Percentiles rank a stretch among this genome's conserved stretches.
Conservation (phyloP, 2,113 vertebrate species). For the Fukomys damarensis region DNA sequence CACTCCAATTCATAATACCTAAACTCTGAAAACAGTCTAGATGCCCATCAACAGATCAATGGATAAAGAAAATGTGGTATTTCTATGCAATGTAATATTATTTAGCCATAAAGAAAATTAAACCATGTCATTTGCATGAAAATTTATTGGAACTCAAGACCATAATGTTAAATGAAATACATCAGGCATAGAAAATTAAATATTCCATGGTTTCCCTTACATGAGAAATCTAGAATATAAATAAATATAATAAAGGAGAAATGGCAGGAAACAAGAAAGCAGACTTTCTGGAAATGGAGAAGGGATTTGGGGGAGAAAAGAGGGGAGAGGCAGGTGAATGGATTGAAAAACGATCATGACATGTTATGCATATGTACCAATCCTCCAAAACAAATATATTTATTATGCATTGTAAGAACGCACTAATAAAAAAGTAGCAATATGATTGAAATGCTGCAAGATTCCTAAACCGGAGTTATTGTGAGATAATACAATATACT, state of each 20-base stretch:
- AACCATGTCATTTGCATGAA: neutral
- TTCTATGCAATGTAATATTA: neutral
- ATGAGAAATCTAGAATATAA: neutral
- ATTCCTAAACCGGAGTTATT: neutral
- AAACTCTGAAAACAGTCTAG: neutral
- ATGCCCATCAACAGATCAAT: neutral
- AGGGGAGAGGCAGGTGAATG: neutral
- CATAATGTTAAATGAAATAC: neutral
- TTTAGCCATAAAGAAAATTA: neutral
- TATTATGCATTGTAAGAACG: neutral
- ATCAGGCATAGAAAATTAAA: neutral
- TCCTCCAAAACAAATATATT: neutral
- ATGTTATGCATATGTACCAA: neutral
- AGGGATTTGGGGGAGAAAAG: neutral
- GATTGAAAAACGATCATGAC: neutral
- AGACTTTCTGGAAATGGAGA: neutral
- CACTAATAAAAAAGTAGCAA: neutral
- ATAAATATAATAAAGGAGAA: neutral
- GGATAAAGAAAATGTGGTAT: neutral
- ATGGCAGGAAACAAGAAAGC: neutral
- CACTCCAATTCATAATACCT: neutral
- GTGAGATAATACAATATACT: neutral
- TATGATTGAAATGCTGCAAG: neutral
- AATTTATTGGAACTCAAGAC: neutral
- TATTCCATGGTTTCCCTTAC: neutral